These are phyloP conservation scores for Macroramphosus scolopax DNA, from an alignment of 2,797 vertebrate species.

Conservation along the genomic window DNA sequence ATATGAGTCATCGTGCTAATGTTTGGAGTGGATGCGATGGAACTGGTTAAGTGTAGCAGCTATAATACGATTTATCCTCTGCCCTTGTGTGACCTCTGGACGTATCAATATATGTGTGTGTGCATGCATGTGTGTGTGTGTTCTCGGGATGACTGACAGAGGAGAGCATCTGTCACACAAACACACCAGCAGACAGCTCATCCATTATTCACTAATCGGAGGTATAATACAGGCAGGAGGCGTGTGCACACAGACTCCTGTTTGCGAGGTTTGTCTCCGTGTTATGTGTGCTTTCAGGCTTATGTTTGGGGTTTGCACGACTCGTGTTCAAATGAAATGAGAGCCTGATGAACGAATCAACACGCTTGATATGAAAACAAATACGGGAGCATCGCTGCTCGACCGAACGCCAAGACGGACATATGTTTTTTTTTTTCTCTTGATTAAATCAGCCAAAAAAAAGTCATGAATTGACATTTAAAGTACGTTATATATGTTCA, in stretches of 20 bases:
- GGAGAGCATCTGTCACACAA: constrained; percentile 71
- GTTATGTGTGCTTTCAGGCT: background rate
- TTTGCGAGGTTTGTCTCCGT: constrained; percentile 3
- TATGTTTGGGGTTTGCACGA: constrained; percentile 11
- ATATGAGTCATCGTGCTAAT: constrained; percentile 13
- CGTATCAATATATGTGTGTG: constrained; percentile 16
- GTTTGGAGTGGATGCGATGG: constrained; percentile 1
- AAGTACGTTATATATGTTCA: too few species aligned
- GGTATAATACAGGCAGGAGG: constrained; percentile 35
- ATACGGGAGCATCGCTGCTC: too few species aligned
- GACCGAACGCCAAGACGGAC: too few species aligned
- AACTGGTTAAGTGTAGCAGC: constrained; percentile 15
- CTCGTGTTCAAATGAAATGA: too few species aligned
- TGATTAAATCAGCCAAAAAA: too few species aligned
- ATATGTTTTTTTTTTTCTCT: too few species aligned
- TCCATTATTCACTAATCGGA: constrained; percentile 72
- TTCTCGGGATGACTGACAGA: constrained; percentile 65
- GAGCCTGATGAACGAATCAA: too few species aligned
- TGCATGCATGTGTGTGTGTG: constrained; percentile 4
- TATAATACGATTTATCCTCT: constrained; percentile 12
- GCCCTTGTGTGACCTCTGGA: constrained; percentile 63
- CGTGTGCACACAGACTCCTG: constrained; percentile 11
- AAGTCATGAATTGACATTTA: too few species aligned
- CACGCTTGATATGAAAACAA: too few species aligned
- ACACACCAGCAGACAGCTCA: constrained; percentile 55